Evolutionary conservation across 2,797 vertebrate species (phyloP).

Genomic region (Champsocephalus gunnari): DNA sequence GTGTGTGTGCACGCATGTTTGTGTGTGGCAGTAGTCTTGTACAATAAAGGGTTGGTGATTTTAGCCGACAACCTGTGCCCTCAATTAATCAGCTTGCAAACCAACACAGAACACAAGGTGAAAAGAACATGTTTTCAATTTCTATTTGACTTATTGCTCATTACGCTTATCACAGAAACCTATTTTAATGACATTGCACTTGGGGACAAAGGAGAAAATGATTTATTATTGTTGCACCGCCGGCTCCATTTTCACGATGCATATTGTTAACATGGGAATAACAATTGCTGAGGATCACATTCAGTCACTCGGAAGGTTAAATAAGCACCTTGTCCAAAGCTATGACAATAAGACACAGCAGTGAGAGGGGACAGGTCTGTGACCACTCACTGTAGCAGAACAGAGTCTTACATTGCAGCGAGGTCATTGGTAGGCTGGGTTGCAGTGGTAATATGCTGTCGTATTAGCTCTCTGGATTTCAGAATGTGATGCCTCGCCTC

Average conservation of each 20-base stretch:
- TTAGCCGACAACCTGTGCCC: conserved; percentile 13
- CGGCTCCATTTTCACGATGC: conserved; percentile 29
- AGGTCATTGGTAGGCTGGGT: conserved; percentile 60
- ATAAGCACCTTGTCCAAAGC: conserved; percentile 53
- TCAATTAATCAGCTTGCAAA: conserved; percentile 51
- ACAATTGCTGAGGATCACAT: conserved; percentile 42
- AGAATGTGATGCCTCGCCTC: conserved; percentile 54
- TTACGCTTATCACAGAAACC: conserved; percentile 41
- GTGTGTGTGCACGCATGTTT: neutral
- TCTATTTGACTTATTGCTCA: conserved; percentile 36
- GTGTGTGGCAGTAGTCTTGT: neutral
- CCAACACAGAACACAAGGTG: neutral
- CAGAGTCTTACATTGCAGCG: conserved; percentile 40
- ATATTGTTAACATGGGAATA: conserved; percentile 50
- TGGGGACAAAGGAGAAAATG: conserved; percentile 36
- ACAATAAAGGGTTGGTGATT: conserved; percentile 9
- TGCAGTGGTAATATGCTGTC: conserved; percentile 69
- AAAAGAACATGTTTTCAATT: conserved; percentile 47
- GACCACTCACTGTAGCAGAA: conserved; percentile 36
- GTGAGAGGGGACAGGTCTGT: conserved; percentile 26
- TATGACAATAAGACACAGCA: conserved; percentile 23
- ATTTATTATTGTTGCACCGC: conserved; percentile 43
- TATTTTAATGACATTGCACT: conserved; percentile 57
- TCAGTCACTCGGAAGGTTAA: conserved; percentile 46
- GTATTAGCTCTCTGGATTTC: conserved; percentile 66